Conservation (phyloP, 2,888 invertebrate species). For the Athalia rosae region DNA sequence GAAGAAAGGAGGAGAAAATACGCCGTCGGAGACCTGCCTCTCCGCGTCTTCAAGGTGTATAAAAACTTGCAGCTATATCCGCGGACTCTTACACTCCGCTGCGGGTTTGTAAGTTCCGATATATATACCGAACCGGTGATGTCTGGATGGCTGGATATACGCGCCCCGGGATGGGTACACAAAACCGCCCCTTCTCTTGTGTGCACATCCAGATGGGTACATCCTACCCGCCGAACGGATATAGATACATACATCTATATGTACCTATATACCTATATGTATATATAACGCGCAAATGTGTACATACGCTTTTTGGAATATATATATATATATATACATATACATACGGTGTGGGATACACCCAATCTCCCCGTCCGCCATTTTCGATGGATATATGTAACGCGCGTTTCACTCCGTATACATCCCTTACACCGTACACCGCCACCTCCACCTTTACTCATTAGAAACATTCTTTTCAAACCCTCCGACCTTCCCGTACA, state of each 20-base stretch:
- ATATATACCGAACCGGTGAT: not conserved
- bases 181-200: constrained; percentile 34
- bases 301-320: not conserved
- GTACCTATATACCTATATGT: not conserved
- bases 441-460: constrained; percentile 26
- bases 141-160: not conserved
- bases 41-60: constrained; percentile 2
- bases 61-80: constrained; percentile 4
- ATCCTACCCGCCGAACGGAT: not conserved
- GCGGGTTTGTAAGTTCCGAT: not conserved
- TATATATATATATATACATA: not conserved
- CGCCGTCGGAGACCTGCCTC: not conserved
- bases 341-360: not conserved
- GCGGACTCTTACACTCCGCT: constrained; percentile 32
- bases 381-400: constrained; percentile 13
- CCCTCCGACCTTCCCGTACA: constrained; percentile 5
- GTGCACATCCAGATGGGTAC: constrained; percentile 39
- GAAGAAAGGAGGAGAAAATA: not conserved
- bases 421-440: not conserved
- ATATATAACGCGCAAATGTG: too few relatives aligned
- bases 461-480: constrained; percentile 36
- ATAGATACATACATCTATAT: too few relatives aligned
- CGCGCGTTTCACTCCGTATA: not conserved
- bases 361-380: constrained; percentile 34
- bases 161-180: constrained; percentile 21